These are phyloP conservation scores for Micropterix aruncella DNA, from an alignment of 2,888 invertebrate genomes.

Conservation along the genomic window DNA sequence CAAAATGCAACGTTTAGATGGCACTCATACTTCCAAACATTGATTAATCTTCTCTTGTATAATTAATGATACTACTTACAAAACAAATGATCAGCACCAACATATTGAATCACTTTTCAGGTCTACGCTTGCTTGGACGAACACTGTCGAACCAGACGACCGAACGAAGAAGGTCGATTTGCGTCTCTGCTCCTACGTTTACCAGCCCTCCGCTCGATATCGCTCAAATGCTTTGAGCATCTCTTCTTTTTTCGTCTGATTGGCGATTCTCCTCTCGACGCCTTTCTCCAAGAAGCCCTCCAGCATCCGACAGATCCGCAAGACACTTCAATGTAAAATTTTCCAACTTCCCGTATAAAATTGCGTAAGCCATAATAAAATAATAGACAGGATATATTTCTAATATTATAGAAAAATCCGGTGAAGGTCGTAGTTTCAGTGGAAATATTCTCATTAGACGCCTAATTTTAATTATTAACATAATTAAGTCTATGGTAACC, in stretches of 20 bases:
- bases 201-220: slow-evolving; percentile 81
- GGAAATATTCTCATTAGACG: no score
- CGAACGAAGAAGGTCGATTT: slow-evolving; percentile 87
- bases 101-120: slow-evolving; percentile 16
- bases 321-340: neutral
- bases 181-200: slow-evolving; percentile 84
- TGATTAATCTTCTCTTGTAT: no score
- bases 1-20: no score
- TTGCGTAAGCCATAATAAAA: no score
- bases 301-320: slow-evolving; percentile 38
- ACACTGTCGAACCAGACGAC: slow-evolving; percentile 78
- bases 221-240: slow-evolving; percentile 88
- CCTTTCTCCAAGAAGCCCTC: slow-evolving; percentile 70
- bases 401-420: no score
- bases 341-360: no score
- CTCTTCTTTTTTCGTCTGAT: slow-evolving; percentile 88
- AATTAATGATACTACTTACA: no score
- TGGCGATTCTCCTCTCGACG: slow-evolving; percentile 74
- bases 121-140: slow-evolving; percentile 90
- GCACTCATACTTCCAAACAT: no score
- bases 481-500: no score
- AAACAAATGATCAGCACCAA: neutral
- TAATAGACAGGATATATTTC: no score
- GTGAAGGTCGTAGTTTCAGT: no score
- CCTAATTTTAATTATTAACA: no score